phyloP scores from a whole-genome alignment of 2,797 vertebrate species.

The Trachops cirrhosus region DNA sequence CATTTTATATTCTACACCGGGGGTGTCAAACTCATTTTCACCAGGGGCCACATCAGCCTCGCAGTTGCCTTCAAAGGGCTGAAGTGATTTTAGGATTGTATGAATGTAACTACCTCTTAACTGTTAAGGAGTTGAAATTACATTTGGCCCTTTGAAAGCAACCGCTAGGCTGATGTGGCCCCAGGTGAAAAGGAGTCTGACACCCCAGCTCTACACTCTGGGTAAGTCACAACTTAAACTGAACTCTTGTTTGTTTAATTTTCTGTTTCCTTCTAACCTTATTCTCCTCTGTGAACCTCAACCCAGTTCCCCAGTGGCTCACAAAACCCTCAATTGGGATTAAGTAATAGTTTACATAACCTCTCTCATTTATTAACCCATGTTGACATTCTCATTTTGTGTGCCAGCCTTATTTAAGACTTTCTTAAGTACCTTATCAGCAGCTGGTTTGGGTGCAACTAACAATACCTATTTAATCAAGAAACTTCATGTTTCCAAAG shows the following conservation, averaged over 20 bases:
- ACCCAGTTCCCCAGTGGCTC: slow-evolving; percentile 43
- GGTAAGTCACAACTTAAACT: slow-evolving; percentile 55
- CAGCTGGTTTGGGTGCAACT: slow-evolving; percentile 15
- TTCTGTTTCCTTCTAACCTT: slow-evolving; percentile 60
- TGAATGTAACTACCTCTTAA: too few species aligned
- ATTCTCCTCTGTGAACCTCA: slow-evolving; percentile 52
- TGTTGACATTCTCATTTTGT: slow-evolving; percentile 51
- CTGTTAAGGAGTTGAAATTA: too few species aligned
- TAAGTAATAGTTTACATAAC: slow-evolving; percentile 68
- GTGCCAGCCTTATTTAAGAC: slow-evolving; percentile 4
- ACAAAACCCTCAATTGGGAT: slow-evolving; percentile 45
- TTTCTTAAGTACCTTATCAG: slow-evolving; percentile 41
- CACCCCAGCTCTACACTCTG: not conserved
- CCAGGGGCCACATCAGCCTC: too few species aligned
- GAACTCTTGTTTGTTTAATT: slow-evolving; percentile 61
- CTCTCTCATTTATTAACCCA: slow-evolving; percentile 64
- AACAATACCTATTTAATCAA: slow-evolving; percentile 42
- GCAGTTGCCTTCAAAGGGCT: too few species aligned
- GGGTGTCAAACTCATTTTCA: too few species aligned
- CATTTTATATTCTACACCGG: not conserved
- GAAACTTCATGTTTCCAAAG: slow-evolving; percentile 42
- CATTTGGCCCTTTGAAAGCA: too few species aligned
- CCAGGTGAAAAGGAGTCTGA: too few species aligned
- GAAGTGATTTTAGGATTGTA: too few species aligned
- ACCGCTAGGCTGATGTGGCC: too few species aligned